These are phyloP conservation scores for Penelope pileata DNA, from an alignment of 2,113 vertebrate species.

Conservation along the genomic window DNA sequence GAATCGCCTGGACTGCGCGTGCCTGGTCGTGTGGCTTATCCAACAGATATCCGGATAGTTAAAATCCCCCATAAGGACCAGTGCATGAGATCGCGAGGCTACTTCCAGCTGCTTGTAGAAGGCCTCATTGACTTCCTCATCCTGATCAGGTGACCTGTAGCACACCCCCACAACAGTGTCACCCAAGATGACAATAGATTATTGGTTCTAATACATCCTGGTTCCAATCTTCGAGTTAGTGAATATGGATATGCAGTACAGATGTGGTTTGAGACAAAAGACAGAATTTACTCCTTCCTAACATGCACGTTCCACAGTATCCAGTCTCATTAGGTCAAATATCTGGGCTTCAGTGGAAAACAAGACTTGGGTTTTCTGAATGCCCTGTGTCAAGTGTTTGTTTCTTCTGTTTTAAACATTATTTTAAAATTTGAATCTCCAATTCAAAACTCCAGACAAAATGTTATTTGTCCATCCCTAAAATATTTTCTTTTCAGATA, in stretches of 20 bases:
- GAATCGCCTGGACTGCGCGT: too few species aligned
- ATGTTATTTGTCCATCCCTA: background rate
- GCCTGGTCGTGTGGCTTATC: too few species aligned
- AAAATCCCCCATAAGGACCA: too few species aligned
- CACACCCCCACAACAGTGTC: too few species aligned
- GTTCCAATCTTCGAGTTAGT: background rate
- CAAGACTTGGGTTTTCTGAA: background rate
- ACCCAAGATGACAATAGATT: background rate
- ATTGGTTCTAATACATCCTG: background rate
- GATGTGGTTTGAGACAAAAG: fast-evolving
- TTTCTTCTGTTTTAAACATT: background rate
- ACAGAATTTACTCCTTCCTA: background rate
- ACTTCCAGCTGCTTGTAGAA: too few species aligned
- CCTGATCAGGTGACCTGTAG: too few species aligned
- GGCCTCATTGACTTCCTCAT: too few species aligned
- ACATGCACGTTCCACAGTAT: background rate
- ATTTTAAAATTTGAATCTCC: background rate
- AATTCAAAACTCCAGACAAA: background rate
- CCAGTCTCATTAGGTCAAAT: background rate
- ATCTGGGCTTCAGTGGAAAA: background rate
- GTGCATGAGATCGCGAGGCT: too few species aligned
- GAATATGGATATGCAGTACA: background rate
- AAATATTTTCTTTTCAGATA: background rate
- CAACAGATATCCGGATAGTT: too few species aligned
- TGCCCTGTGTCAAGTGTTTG: background rate